Percentiles rank a stretch among this genome's conserved stretches.
phyloP scores from a whole-genome alignment of 2,113 vertebrate genomes.

The Larimichthys polyactis region DNA sequence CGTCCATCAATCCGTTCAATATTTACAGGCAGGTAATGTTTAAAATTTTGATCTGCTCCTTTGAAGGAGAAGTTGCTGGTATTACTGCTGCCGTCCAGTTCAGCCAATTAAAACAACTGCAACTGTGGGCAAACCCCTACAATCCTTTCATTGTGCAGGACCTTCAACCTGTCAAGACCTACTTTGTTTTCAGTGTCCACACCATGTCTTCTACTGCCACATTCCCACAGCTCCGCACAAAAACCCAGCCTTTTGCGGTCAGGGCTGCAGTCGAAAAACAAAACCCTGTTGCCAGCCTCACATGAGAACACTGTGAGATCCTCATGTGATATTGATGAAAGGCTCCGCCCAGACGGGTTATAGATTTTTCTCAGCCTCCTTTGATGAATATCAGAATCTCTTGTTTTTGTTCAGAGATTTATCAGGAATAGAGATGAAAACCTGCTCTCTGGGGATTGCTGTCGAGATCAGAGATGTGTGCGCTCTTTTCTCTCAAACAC shows the following conservation, averaged over 20 bases:
- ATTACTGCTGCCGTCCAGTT: constrained; percentile 5
- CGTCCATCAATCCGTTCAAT: constrained; percentile 12
- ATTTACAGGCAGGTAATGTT: constrained; percentile 14
- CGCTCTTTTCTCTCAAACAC: constrained; percentile 55
- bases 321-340: constrained; percentile 84
- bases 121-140: constrained; percentile 29
- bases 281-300: constrained; percentile 56
- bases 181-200: constrained; percentile 58
- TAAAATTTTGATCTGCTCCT: constrained; percentile 29
- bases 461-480: constrained; percentile 73
- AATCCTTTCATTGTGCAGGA: constrained; percentile 42
- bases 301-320: constrained; percentile 57
- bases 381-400: constrained; percentile 79
- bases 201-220: constrained; percentile 40
- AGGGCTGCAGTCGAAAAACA: constrained; percentile 60
- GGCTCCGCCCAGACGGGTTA: constrained; percentile 69
- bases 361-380: constrained; percentile 76
- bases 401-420: constrained; percentile 74
- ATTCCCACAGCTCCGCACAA: constrained; percentile 53
- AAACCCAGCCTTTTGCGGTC: constrained; percentile 40
- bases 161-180: constrained; percentile 58
- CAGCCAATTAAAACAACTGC: constrained; percentile 48
- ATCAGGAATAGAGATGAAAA: constrained; percentile 77
- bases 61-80: constrained; percentile 24
- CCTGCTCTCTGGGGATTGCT: constrained; percentile 59